Percentiles rank a stretch among this genome's conserved stretches.
phyloP scores from a whole-genome alignment of 2,888 invertebrate genomes.

The Poecilobothrus nobilitatus region DNA sequence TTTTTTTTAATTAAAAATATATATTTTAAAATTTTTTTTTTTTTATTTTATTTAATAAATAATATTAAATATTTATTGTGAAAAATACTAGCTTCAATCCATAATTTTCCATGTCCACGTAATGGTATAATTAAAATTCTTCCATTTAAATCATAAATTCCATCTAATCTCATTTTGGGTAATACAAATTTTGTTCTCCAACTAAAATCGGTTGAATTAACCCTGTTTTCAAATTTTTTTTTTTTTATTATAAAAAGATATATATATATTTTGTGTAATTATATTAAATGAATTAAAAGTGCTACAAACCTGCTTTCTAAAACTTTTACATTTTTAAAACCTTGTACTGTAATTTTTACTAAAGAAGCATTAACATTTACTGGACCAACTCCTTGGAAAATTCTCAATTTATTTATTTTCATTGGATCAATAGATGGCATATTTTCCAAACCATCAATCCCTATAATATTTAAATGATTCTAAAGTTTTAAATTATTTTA shows the following conservation, averaged over 20 bases:
- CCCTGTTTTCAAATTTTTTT: conserved; percentile 40
- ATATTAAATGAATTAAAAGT: background rate
- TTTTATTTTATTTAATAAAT: background rate
- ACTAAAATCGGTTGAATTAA: conserved; percentile 56
- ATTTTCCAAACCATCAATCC: conserved; percentile 30
- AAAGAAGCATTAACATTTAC: conserved; percentile 59
- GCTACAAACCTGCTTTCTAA: conserved; percentile 49
- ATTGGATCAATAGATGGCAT: conserved; percentile 54
- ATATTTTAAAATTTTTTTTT: background rate
- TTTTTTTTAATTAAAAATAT: background rate
- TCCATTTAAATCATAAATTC: conserved; percentile 56
- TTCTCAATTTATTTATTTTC: conserved; percentile 53
- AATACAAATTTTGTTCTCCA: conserved; percentile 56
- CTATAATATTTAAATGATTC: conserved; percentile 17
- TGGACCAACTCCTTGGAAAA: conserved; percentile 58
- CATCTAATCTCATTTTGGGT: conserved; percentile 58
- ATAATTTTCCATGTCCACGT: conserved; percentile 55
- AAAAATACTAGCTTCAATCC: conserved; percentile 58
- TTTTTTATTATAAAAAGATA: background rate
- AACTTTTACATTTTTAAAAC: conserved; percentile 54
- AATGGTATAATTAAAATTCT: conserved; percentile 59
- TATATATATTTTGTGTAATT: conserved; percentile 22
- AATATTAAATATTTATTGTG: background rate
- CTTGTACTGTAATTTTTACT: conserved; percentile 54
- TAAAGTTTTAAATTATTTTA: background rate